phyloP scores from a whole-genome alignment of 2,888 invertebrate genomes.

The Apamea monoglypha region DNA sequence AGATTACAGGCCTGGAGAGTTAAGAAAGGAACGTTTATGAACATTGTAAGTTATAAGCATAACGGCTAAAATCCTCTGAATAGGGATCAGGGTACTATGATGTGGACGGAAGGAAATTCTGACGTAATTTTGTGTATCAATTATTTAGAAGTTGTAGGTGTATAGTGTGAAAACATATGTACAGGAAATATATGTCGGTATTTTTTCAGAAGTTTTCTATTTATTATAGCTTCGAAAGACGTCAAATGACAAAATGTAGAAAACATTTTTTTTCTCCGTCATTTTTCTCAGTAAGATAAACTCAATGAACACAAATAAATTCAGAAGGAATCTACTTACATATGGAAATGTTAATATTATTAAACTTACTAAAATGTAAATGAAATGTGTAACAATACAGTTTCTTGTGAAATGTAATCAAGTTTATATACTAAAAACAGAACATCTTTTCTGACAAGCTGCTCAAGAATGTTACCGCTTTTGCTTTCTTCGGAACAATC shows the following conservation, averaged over 20 bases:
- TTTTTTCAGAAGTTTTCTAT: background rate
- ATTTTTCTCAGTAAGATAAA: background rate
- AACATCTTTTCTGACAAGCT: conserved; percentile 19
- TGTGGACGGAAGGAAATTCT: background rate
- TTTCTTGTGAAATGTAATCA: conserved; percentile 31
- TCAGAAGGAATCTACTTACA: conserved; percentile 4
- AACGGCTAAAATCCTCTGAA: conserved; percentile 1
- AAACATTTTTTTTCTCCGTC: background rate
- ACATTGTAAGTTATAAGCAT: background rate
- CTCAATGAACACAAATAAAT: background rate
- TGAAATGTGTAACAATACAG: conserved; percentile 22
- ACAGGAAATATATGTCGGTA: background rate
- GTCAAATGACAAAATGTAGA: background rate
- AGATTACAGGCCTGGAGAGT: conserved; percentile 4
- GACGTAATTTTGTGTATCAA: background rate
- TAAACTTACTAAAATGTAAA: conserved; percentile 24
- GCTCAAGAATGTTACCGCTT: conserved; percentile 34
- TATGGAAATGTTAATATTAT: conserved; percentile 12
- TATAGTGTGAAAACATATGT: background rate
- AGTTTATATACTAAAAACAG: conserved; percentile 1
- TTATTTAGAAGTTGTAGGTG: background rate
- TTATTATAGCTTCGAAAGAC: background rate
- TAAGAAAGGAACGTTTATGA: background rate
- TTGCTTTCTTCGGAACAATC: conserved; percentile 25
- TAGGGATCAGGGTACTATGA: background rate